A percentile compares a stretch with the other conserved stretches of the same genome.
Evolutionary conservation across 2,888 invertebrate genomes (phyloP).

Genomic region (Iselma pallidipennis): DNA sequence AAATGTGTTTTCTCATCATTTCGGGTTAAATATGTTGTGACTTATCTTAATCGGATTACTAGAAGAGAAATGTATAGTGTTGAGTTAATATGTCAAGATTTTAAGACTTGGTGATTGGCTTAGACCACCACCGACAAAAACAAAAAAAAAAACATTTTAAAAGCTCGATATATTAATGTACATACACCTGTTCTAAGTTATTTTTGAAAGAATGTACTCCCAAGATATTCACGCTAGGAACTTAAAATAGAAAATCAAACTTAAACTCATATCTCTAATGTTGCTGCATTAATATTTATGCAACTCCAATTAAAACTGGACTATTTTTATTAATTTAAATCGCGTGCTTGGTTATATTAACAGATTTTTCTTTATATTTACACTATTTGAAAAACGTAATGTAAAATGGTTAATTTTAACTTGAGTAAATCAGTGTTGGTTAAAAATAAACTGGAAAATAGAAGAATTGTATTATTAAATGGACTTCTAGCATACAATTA

Average conservation of each 20-base stretch:
- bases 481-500: neutral
- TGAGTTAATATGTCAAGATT: constrained; percentile 13
- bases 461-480: neutral
- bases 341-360: neutral
- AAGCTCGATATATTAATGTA: neutral
- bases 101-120: constrained; percentile 14
- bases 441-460: neutral
- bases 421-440: neutral
- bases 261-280: neutral
- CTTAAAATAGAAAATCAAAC: neutral
- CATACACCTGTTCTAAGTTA: constrained; percentile 17
- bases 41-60: neutral
- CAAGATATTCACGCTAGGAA: neutral
- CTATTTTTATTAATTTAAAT: neutral
- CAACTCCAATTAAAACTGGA: neutral
- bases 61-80: neutral
- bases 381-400: neutral
- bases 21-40: constrained; percentile 9
- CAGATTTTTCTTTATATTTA: neutral
- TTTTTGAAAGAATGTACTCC: constrained; percentile 6
- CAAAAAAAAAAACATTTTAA: neutral
- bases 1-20: neutral
- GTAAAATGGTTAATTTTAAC: neutral
- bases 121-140: constrained; percentile 8
- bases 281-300: neutral